Evolutionary conservation across 2,888 invertebrate species (phyloP), one percentile per base, ranked within the genome.

Genomic region (Octonoba sinensis): DNA sequence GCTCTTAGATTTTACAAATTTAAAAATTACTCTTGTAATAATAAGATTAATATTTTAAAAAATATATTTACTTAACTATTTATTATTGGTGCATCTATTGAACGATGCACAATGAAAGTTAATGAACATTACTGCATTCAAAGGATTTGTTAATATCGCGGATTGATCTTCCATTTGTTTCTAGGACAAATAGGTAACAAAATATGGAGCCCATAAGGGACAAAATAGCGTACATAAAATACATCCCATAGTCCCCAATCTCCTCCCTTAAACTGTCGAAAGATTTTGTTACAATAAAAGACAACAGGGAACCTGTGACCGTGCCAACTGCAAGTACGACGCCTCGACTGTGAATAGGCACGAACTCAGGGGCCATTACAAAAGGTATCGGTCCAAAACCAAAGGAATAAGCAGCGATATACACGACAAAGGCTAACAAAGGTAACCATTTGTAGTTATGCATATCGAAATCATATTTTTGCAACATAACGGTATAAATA

Each of bases 331-430:
- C 62, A 27, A 62, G 24, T 16, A 84, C 71, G 15, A 77, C 15
- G 16, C 71, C 46, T 18, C 83, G 56, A 36, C 49, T 66, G 16
- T 47, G n/a, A n/a, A 57, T 96, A 93, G 94, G 86, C 12, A 86
- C 83, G 8, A 89, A 87, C 85, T 90, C 89, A 1, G 89, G 88
- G 86, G 88, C 88, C 67, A 89, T 86, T 47, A 89, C 86, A 87
- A 87, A 87, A 3, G 89, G 89, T 57, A 89, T 87, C 0, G 89
- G 89, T 16, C 89, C 89, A 88, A 88, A 89, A 20, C 89, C 89
- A 4, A 89, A 81, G 2, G 88, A 87, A 86, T 89, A 89, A 3
- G 87, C 87, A 27, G 87, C 84, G 46, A 89, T 88, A 83, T 87
- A 89, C 1, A 87, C 59, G n/a, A 88, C 86, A 0, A 89, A 85